These are phyloP conservation scores for Rana temporaria DNA, from an alignment of 2,113 vertebrate species.

Conservation along the genomic window DNA sequence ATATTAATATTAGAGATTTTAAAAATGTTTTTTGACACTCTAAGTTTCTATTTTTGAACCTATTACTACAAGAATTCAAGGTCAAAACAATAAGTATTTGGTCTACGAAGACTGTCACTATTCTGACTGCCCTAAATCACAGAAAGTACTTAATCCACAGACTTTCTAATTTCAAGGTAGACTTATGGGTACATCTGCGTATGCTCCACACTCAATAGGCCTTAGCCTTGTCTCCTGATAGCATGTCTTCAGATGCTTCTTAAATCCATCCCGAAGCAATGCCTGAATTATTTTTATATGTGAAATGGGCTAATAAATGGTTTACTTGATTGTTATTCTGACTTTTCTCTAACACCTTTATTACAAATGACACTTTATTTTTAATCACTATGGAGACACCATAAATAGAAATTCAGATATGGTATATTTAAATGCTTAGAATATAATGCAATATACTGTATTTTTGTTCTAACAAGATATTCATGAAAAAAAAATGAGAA, in stretches of 20 bases:
- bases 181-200: slow-evolving; percentile 20
- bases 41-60: neutral
- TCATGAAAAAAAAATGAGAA: too few relatives aligned
- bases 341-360: neutral
- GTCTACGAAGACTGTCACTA: neutral
- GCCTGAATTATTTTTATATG: slow-evolving; percentile 41
- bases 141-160: slow-evolving; percentile 18
- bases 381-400: slow-evolving; percentile 24
- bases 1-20: too few relatives aligned
- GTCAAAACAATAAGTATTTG: slow-evolving; percentile 12
- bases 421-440: neutral
- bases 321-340: slow-evolving; percentile 29
- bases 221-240: slow-evolving; percentile 40
- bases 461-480: too few relatives aligned
- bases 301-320: slow-evolving; percentile 40
- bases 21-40: neutral
- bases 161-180: slow-evolving; percentile 36
- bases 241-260: slow-evolving; percentile 14
- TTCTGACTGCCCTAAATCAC: neutral
- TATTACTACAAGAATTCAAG: slow-evolving; percentile 3
- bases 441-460: too few relatives aligned
- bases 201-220: slow-evolving; percentile 43
- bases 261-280: slow-evolving; percentile 51
- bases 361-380: slow-evolving; percentile 22
- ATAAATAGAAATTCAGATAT: neutral